These are phyloP conservation scores for Trichacis sp. DNA, from an alignment of 2,888 invertebrate species.

Conservation along the genomic window DNA sequence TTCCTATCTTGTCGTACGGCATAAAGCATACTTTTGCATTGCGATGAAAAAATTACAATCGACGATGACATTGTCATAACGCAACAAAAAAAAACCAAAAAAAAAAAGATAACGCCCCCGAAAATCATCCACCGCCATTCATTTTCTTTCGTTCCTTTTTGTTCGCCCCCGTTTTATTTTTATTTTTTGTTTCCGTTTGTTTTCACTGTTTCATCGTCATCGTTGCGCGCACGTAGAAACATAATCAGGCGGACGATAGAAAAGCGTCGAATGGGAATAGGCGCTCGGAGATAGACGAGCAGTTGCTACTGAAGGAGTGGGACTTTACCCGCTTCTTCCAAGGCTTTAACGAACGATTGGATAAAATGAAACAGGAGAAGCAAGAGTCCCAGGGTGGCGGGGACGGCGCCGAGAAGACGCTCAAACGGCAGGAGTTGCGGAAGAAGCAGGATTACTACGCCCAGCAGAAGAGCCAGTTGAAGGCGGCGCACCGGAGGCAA, in stretches of 20 bases:
- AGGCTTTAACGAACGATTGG: constrained; percentile 68
- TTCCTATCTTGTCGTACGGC: constrained; percentile 24
- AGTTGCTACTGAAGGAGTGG: constrained; percentile 86
- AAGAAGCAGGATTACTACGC: constrained; percentile 51
- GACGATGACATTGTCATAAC: constrained; percentile 26
- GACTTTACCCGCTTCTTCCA: constrained; percentile 88
- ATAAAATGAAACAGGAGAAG: constrained; percentile 69
- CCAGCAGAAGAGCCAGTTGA: constrained; percentile 67
- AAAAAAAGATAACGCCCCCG: not conserved
- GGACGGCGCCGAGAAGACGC: constrained; percentile 37
- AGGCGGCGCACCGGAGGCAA: constrained; percentile 75
- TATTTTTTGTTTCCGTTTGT: constrained; percentile 48
- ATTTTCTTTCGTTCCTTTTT: constrained; percentile 27
- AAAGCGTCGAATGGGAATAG: constrained; percentile 57
- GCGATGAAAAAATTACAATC: constrained; percentile 18
- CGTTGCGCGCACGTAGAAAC: constrained; percentile 56
- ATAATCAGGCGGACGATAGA: constrained; percentile 64
- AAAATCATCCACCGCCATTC: not conserved
- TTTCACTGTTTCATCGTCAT: constrained; percentile 48
- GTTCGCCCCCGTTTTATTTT: constrained; percentile 53
- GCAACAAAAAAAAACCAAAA: too few species aligned
- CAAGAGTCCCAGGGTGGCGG: constrained; percentile 41
- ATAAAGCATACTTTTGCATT: constrained; percentile 28
- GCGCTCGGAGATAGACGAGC: constrained; percentile 79
- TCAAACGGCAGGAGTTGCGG: constrained; percentile 55